Percentiles rank a stretch among this genome's conserved stretches.
These are phyloP conservation scores for Gobiocypris rarus DNA, from an alignment of 2,113 vertebrate genomes.

Conservation along the genomic window DNA sequence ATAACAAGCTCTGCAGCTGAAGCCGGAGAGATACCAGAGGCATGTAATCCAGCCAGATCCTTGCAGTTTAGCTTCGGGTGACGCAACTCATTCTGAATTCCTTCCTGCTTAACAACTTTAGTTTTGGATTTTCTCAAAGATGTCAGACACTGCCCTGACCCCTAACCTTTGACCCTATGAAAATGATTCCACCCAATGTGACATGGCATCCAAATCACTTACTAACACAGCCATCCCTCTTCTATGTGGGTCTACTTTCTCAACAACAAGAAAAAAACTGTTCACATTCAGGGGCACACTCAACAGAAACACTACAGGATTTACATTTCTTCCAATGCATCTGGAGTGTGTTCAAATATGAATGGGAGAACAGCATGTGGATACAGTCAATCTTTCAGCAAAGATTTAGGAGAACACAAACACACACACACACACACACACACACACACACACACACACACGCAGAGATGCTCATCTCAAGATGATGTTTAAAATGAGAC, in stretches of 20 bases:
- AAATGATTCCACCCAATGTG: slow-evolving; percentile 42
- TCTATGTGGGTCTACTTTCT: neutral
- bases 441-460: no score
- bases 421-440: no score
- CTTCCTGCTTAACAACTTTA: neutral
- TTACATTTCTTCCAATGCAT: neutral
- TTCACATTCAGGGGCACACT: neutral
- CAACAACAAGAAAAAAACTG: neutral
- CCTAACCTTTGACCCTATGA: slow-evolving; percentile 61
- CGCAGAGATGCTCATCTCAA: no score
- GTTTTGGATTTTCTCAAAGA: slow-evolving; percentile 67
- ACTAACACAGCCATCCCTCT: slow-evolving; percentile 23
- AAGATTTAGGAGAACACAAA: neutral
- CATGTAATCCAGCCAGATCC: neutral
- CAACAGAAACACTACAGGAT: neutral
- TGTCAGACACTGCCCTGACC: slow-evolving; percentile 60
- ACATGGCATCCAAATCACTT: slow-evolving; percentile 16
- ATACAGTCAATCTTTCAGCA: neutral
- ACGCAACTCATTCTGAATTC: neutral
- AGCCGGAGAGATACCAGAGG: slow-evolving; percentile 27
- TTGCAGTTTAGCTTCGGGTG: neutral
- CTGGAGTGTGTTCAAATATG: neutral
- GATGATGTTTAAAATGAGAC: no score
- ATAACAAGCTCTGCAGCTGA: slow-evolving; percentile 10
- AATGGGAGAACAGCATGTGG: slow-evolving; percentile 1